Base-by-base conservation (phyloP, 2,113 vertebrate species). In the Myiozetetes cayanensis region DNA sequence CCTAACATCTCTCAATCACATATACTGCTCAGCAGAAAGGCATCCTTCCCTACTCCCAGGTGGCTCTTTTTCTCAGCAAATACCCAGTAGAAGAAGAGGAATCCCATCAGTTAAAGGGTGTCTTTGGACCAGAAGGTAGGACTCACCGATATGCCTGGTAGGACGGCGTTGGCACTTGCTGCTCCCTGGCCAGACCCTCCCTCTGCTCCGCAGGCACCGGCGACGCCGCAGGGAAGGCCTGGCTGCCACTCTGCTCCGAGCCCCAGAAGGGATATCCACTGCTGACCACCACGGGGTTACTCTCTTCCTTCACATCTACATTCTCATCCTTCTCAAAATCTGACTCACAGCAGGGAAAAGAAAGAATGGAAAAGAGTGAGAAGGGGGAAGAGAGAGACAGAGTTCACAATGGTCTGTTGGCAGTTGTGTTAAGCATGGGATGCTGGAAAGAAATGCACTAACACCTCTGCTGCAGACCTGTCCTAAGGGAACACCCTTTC, bases 111-210 rank as follows among this genome's bases (percentile, higher is more conserved):
- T 5, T 15, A 5, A 16, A 47, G 44, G 5, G 15, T 58, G 53
- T n/a, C 59, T 61, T 35, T 68, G 49, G 53, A 63, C 18, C 33
- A 21, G 67, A 18, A 49, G 47, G 46, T 3, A 20, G n/a, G 33
- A 68, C 79, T 97, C 95, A 99, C 99, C 98, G 98, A 83, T 98
- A 98, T 0, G 97, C 97, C 90, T 98, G 98, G 95, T 98, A 98
- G 59, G 98, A 95, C 0, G 98, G 97, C 0, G 98, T 96, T 4
- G 98, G 98, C 65, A 98, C 98, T 6, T 98, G 98, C 97, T 99
- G 99, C 95, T 99, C 98, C 6, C 98, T 72, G 92, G 97, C 96
- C 95, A 98, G 97, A 15, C 96, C 46, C 17, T 99, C 98, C 52
- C 98, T 97, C 68, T 96, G 87, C 8, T 98, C 98, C 1, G 97